These are phyloP conservation scores for Cirrhinus mrigala DNA, from an alignment of 2,797 vertebrate genomes.

Conservation along the genomic window DNA sequence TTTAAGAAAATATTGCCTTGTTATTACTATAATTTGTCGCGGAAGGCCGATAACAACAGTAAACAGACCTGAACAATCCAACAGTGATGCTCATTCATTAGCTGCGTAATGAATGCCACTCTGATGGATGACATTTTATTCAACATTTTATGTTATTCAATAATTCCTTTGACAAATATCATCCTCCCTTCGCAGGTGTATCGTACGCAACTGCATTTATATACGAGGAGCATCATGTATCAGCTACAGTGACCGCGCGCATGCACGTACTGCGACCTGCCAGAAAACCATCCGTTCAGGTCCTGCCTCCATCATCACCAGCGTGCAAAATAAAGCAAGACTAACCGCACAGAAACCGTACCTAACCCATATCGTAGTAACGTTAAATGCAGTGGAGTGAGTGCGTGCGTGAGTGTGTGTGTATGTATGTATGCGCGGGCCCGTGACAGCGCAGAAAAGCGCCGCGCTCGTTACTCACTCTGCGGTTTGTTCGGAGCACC, in stretches of 20 bases:
- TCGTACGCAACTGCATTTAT: not conserved
- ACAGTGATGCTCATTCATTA: slow-evolving; percentile 13
- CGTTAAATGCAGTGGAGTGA: not conserved
- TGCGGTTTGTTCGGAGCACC: slow-evolving; percentile 83
- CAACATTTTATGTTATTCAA: too few species aligned
- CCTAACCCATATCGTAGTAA: not conserved
- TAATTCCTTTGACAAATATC: not conserved
- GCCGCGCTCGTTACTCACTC: slow-evolving; percentile 79
- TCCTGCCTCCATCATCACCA: not conserved
- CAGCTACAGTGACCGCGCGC: not conserved
- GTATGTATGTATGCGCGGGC: not conserved
- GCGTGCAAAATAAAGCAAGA: not conserved
- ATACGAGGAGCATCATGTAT: not conserved
- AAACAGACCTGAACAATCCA: not conserved
- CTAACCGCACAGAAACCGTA: not conserved
- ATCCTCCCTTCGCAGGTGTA: not conserved
- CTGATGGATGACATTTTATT: not conserved
- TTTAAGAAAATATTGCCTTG: not conserved
- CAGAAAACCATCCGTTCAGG: not conserved
- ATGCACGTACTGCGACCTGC: not conserved
- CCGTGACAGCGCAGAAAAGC: slow-evolving; percentile 44
- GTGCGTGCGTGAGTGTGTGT: not conserved
- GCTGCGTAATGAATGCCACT: not conserved
- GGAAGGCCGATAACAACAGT: slow-evolving; percentile 11
- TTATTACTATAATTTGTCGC: not conserved